phyloP scores from a whole-genome alignment of 2,888 invertebrate species.

The Oscheius myriophilus region DNA sequence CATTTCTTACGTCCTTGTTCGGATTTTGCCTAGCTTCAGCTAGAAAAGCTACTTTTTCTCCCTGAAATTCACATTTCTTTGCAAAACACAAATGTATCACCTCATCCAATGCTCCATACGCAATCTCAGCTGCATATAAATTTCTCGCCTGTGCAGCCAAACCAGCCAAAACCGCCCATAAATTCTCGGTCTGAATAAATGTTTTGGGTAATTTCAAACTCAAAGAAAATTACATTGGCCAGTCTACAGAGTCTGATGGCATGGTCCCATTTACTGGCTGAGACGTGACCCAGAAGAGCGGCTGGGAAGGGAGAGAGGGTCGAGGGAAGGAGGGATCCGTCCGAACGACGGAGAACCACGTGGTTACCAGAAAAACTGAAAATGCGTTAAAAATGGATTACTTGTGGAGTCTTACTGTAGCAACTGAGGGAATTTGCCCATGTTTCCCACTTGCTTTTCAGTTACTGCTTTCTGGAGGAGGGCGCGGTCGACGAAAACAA shows the following conservation, averaged over 20 bases:
- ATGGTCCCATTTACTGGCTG: slow-evolving; percentile 83
- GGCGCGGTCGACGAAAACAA: slow-evolving; percentile 80
- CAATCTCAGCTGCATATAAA: slow-evolving; percentile 89
- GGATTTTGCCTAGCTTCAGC: slow-evolving; percentile 57
- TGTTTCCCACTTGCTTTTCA: slow-evolving; percentile 72
- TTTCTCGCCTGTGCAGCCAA: slow-evolving; percentile 87
- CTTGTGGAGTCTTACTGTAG: slow-evolving; percentile 43
- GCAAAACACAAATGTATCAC: slow-evolving; percentile 65
- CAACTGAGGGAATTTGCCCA: slow-evolving; percentile 64
- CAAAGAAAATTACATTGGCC: slow-evolving; percentile 73
- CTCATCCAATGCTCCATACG: slow-evolving; percentile 89
- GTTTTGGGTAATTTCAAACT: too few relatives aligned
- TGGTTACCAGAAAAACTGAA: slow-evolving; percentile 85
- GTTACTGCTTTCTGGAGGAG: slow-evolving; percentile 77
- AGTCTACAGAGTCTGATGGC: slow-evolving; percentile 83
- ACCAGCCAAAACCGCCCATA: slow-evolving; percentile 94
- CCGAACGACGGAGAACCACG: slow-evolving; percentile 84
- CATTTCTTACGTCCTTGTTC: slow-evolving; percentile 74
- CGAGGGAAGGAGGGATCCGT: slow-evolving; percentile 85
- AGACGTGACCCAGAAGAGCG: slow-evolving; percentile 71
- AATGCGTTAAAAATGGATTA: neutral
- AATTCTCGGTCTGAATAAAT: slow-evolving; percentile 68
- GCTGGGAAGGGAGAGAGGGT: slow-evolving; percentile 80
- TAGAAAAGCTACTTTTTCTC: slow-evolving; percentile 73
- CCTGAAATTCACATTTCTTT: slow-evolving; percentile 60